Evolutionary conservation across 30 jellyfish, hydroid and myxozoan species (phyloP).

Genomic region (Turritopsis rubra): DNA sequence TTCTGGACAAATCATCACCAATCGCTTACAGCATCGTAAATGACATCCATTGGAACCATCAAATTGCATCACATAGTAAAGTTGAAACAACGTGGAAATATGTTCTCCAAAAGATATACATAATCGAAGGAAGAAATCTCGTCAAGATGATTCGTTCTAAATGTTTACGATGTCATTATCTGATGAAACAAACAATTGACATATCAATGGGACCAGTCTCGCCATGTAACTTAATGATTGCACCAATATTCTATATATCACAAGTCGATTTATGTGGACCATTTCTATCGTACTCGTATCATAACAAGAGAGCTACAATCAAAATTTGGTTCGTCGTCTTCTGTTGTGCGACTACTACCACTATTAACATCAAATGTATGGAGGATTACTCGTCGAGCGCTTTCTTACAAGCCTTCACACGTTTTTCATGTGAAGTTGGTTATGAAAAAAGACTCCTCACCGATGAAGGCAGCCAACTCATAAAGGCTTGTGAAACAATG

Average conservation of each 20-base stretch:
- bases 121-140: constrained; percentile 9
- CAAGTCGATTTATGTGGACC: constrained; percentile 18
- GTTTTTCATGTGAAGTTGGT: not conserved
- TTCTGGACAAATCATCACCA: constrained; percentile 9
- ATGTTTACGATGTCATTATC: constrained; percentile 2
- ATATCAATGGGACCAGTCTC: constrained; percentile 14
- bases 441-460: constrained; percentile 14
- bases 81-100: constrained; percentile 3
- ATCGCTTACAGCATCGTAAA: not conserved
- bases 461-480: constrained; percentile 12
- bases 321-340: constrained; percentile 1
- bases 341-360: constrained; percentile 13
- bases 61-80: no score
- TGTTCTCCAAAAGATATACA: not conserved
- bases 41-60: not conserved
- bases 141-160: not conserved
- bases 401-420: constrained; percentile 15
- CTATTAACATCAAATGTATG: constrained; percentile 19
- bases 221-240: not conserved
- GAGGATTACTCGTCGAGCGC: constrained; percentile 15
- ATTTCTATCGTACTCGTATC: not conserved
- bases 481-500: not conserved
- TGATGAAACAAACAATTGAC: not conserved
- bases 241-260: not conserved
- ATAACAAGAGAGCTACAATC: not conserved